Percentiles rank a stretch among this genome's conserved stretches.
These are phyloP conservation scores for Schizopygopsis pylzovi DNA, from an alignment of 2,797 vertebrate genomes.

Conservation along the genomic window DNA sequence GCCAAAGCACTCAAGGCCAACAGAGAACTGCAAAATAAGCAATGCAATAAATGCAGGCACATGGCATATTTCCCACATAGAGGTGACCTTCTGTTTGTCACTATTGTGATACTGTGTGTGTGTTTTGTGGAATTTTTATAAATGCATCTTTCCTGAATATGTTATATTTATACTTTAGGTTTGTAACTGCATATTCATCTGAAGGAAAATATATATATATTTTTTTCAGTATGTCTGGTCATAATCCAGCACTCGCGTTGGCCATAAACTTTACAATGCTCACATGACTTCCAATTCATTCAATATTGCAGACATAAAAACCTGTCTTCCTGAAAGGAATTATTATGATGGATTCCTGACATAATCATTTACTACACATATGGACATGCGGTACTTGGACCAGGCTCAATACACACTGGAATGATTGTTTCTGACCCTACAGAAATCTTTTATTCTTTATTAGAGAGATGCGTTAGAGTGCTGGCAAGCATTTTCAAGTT, in stretches of 20 bases:
- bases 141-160: not conserved
- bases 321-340: constrained; percentile 20
- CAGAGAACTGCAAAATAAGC: not conserved
- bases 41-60: constrained; percentile 4
- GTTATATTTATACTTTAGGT: not conserved
- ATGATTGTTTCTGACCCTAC: constrained; percentile 19
- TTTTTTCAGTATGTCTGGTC: not conserved
- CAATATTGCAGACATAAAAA: constrained; percentile 24
- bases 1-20: constrained; percentile 3
- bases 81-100: not conserved
- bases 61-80: constrained; percentile 13
- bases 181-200: not conserved
- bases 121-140: not conserved
- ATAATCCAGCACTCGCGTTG: not conserved
- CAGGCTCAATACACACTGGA: constrained; percentile 1
- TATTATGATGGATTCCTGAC: constrained; percentile 33
- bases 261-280: constrained; percentile 17
- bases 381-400: not conserved
- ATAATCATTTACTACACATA: constrained; percentile 39
- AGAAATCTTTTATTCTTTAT: constrained; percentile 39
- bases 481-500: not conserved
- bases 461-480: constrained; percentile 10
- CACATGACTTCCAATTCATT: constrained; percentile 5
- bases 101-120: not conserved
- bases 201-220: not conserved